Conservation (phyloP, 92 coral and sea anemone genomes). For the Porites lobata region DNA sequence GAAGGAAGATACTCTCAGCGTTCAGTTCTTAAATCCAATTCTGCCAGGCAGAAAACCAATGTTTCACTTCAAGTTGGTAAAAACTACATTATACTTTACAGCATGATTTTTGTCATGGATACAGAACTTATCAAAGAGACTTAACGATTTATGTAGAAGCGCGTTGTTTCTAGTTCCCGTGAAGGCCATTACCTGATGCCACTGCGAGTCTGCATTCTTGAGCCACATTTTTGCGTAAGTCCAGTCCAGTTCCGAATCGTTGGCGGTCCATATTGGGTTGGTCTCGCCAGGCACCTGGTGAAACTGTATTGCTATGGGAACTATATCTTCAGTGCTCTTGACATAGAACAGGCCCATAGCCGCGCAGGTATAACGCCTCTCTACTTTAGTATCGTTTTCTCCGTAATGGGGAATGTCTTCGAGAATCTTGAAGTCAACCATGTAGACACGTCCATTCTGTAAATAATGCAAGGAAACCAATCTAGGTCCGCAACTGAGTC, state of each 20-base stretch:
- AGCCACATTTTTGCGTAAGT: constrained; percentile 89
- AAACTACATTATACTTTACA: background rate
- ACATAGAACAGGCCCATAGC: constrained; percentile 85
- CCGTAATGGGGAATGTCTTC: constrained; percentile 71
- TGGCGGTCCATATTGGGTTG: constrained; percentile 94
- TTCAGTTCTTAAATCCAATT: no score
- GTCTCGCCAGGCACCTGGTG: constrained; percentile 75
- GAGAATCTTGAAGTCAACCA: constrained; percentile 67
- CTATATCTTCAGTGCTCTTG: constrained; percentile 70
- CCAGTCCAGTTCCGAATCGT: constrained; percentile 85
- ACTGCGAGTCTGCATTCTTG: constrained; percentile 79
- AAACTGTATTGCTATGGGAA: constrained; percentile 94
- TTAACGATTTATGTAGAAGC: background rate
- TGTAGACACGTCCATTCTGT: constrained; percentile 76
- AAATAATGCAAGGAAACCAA: background rate
- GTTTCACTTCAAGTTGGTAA: background rate
- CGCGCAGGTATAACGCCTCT: constrained; percentile 73
- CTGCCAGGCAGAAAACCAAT: background rate
- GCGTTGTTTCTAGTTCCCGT: background rate
- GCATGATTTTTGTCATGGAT: background rate
- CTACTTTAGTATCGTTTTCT: constrained; percentile 46
- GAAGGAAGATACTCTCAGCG: no score
- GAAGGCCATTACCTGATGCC: constrained; percentile 73
- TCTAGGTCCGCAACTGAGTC: no score
- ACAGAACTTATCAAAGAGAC: background rate